Evolutionary conservation across 2,113 vertebrate species (phyloP), one percentile per base, ranked within the genome.

Genomic region (Coturnix japonica): DNA sequence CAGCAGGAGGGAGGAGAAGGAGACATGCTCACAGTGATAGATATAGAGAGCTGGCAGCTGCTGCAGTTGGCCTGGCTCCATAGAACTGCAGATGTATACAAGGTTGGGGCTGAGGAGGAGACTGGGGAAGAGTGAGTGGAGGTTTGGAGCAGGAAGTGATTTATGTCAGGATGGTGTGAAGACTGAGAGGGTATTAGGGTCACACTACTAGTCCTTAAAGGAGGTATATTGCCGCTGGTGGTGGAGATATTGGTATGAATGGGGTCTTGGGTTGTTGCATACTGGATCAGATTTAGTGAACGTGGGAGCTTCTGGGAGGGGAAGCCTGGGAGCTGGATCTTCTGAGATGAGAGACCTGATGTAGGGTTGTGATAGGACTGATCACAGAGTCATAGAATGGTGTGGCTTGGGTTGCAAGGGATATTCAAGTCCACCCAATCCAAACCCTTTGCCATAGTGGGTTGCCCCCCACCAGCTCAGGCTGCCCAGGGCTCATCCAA

Each of bases 161-260:
- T 53, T 39, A n/a, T 7, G 20, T 43, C 54, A 69, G 39, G 6
- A 17, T 1, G 16, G 18, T 39, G 43, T 10, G 16, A 71, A 21
- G 4, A 2, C 0, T 15, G 1, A 22, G 33, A 7, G 19, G 2
- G 0, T n/a, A 5, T 37, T n/a, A 25, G 22, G 6, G 2, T 33
- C 67, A 19, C 26, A 26, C 59, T 37, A 57, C 23, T 41, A 23
- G 3, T 4, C 7, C 81, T 46, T 13, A 30, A 2, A 53, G 33
- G 4, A 19, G 3, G 72, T 1, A 10, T 39, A 8, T 7, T 35
- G 4, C 13, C 6, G 7, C 7, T 65, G 6, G 5, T 31, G 6
- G 5, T 41, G 11, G 33, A 71, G 14, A 37, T 76, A 16, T 72
- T 61, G 19, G 59, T 39, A 43, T 2, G 46, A 61, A 49, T 8